Evolutionary conservation across 2,888 invertebrate species (phyloP).

Genomic region (Nudaria mundana): DNA sequence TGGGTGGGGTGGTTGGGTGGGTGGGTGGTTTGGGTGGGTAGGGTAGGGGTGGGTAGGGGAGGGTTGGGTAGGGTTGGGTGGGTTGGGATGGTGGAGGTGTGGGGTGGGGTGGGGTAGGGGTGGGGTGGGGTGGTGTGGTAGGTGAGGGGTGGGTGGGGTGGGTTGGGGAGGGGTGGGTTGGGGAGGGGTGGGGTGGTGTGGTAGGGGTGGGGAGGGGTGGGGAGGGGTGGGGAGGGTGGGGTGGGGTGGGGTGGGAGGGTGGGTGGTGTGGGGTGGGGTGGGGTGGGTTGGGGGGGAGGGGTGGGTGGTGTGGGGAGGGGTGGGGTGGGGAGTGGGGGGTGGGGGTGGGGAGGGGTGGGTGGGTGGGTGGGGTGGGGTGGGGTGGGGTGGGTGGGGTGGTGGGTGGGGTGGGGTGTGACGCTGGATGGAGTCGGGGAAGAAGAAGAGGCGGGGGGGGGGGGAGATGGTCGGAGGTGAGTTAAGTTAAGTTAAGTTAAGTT

Average conservation of each 20-base stretch:
- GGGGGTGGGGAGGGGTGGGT: too few relatives aligned
- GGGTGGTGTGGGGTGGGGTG: conserved; percentile 2
- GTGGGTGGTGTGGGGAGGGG: conserved; percentile 2
- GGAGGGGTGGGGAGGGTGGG: background rate
- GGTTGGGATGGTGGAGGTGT: background rate
- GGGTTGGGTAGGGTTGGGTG: background rate
- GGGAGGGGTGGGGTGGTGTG: conserved; percentile 6
- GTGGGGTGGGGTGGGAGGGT: conserved; percentile 5
- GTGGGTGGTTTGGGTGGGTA: background rate
- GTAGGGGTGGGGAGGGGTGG: background rate
- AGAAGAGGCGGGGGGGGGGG: too few relatives aligned
- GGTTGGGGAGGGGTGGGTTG: conserved; percentile 1
- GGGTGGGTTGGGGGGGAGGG: background rate
- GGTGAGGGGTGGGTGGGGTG: background rate
- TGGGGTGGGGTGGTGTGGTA: background rate
- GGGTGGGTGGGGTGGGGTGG: too few relatives aligned
- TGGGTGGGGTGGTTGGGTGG: background rate
- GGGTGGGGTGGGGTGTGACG: too few relatives aligned
- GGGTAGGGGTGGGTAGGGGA: background rate
- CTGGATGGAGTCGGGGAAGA: too few relatives aligned
- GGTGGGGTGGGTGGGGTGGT: too few relatives aligned
- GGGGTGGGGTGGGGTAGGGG: background rate
- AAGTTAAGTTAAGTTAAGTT: too few relatives aligned
- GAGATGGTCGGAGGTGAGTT: too few relatives aligned
- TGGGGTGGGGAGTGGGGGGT: background rate